Conservation (phyloP, 2,888 invertebrate genomes). For the Eucera pruinosa region DNA sequence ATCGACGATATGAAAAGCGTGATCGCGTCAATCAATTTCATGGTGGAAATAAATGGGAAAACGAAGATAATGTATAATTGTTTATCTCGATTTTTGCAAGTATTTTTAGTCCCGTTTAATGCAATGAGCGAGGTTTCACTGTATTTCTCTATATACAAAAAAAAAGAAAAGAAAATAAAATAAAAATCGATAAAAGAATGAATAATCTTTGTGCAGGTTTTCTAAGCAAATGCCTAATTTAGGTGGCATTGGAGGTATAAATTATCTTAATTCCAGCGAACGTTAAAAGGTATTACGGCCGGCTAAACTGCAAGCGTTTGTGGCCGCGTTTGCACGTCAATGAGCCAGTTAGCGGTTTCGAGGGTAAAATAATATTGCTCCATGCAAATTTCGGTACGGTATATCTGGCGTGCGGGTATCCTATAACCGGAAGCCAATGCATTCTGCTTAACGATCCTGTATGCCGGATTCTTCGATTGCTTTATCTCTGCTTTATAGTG, state of each 20-base stretch:
- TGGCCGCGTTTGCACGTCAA: conserved; percentile 53
- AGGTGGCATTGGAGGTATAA: conserved; percentile 4
- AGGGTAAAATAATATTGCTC: conserved; percentile 69
- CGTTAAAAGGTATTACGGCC: conserved; percentile 39
- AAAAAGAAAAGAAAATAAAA: no score
- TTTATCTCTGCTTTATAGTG: conserved; percentile 8
- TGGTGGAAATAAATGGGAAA: no score
- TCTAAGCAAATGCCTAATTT: not conserved
- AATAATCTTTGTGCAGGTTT: not conserved
- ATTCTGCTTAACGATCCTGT: conserved; percentile 25
- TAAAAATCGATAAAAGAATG: not conserved
- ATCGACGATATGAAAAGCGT: no score
- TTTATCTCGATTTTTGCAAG: no score
- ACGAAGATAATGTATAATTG: no score
- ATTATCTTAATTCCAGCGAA: conserved; percentile 27
- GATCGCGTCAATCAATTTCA: no score
- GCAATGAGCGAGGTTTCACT: no score
- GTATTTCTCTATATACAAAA: no score
- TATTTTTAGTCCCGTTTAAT: no score
- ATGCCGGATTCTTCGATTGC: conserved; percentile 36
- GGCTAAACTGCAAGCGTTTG: conserved; percentile 42
- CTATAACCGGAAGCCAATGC: conserved; percentile 49
- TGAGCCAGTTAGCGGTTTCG: conserved; percentile 60
- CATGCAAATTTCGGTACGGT: conserved; percentile 64
- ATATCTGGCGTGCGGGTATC: conserved; percentile 41